phyloP scores from a whole-genome alignment of 2,113 vertebrate genomes.

The Beaufortia kweichowensis region DNA sequence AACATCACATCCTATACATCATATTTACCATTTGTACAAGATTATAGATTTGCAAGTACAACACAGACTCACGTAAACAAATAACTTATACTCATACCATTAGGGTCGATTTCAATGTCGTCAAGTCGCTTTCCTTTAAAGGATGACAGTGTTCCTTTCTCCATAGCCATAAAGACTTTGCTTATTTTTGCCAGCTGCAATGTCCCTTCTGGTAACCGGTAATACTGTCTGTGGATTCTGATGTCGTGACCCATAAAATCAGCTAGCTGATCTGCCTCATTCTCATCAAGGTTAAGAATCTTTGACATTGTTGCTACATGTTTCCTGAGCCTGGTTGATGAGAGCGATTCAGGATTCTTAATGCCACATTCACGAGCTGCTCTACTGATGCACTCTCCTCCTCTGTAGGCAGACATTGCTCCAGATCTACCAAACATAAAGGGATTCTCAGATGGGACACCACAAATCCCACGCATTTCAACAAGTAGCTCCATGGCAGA shows the following conservation, averaged over 20 bases:
- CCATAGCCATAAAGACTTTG: background rate
- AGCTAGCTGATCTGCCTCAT: background rate
- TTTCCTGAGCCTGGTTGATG: constrained; percentile 35
- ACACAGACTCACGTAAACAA: too few species aligned
- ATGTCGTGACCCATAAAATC: background rate
- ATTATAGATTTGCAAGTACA: too few species aligned
- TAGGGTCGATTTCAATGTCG: background rate
- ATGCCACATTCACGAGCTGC: constrained; percentile 45
- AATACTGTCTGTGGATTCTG: background rate
- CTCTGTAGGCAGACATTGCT: constrained; percentile 44
- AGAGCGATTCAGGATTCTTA: constrained; percentile 19
- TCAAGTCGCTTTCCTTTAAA: background rate
- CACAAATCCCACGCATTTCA: constrained; percentile 36
- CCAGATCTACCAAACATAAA: constrained; percentile 47
- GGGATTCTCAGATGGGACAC: constrained; percentile 32
- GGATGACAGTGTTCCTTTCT: background rate
- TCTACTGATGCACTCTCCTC: constrained; percentile 38
- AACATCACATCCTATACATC: too few species aligned
- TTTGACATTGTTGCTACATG: constrained; percentile 23
- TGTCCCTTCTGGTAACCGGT: background rate
- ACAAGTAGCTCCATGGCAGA: constrained; percentile 45
- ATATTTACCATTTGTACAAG: too few species aligned
- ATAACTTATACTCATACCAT: too few species aligned
- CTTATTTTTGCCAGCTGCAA: too few species aligned
- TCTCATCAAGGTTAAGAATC: background rate